These are phyloP conservation scores for Polypedilum vanderplanki DNA, from an alignment of 1,140 invertebrate species.

Conservation along the genomic window DNA sequence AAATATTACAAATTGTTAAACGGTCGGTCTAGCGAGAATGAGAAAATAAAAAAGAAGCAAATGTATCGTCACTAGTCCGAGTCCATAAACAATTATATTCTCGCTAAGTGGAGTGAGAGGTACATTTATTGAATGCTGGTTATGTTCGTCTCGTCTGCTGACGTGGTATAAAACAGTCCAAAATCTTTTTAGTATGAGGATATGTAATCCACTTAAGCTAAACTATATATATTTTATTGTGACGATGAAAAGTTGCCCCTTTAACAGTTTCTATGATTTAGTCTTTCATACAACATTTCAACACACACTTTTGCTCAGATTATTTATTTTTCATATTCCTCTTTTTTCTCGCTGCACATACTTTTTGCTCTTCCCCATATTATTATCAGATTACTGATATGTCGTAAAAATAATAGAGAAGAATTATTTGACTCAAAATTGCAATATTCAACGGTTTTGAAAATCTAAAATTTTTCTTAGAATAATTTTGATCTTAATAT, in stretches of 20 bases:
- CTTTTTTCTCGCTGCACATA: neutral
- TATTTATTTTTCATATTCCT: neutral
- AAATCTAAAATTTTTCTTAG: too few relatives aligned
- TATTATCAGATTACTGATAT: too few relatives aligned
- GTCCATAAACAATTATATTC: neutral
- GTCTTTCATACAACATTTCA: slow-evolving; percentile 14
- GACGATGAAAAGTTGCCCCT: neutral
- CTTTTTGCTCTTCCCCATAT: neutral
- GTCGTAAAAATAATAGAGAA: too few relatives aligned
- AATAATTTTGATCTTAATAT: too few relatives aligned
- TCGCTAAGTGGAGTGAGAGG: neutral
- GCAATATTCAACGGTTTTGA: too few relatives aligned
- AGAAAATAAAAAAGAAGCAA: too few relatives aligned
- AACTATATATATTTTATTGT: slow-evolving; percentile 26
- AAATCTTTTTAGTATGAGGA: neutral
- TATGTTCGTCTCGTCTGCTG: neutral
- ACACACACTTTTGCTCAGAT: slow-evolving; percentile 3
- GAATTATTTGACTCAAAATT: too few relatives aligned
- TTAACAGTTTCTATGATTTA: slow-evolving; percentile 15
- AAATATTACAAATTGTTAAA: too few relatives aligned
- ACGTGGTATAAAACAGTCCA: neutral
- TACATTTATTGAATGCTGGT: neutral
- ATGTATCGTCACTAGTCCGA: too few relatives aligned
- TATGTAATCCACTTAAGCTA: neutral
- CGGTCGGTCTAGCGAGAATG: too few relatives aligned